Conservation (phyloP, 2,113 vertebrate genomes). For the Menura novaehollandiae region DNA sequence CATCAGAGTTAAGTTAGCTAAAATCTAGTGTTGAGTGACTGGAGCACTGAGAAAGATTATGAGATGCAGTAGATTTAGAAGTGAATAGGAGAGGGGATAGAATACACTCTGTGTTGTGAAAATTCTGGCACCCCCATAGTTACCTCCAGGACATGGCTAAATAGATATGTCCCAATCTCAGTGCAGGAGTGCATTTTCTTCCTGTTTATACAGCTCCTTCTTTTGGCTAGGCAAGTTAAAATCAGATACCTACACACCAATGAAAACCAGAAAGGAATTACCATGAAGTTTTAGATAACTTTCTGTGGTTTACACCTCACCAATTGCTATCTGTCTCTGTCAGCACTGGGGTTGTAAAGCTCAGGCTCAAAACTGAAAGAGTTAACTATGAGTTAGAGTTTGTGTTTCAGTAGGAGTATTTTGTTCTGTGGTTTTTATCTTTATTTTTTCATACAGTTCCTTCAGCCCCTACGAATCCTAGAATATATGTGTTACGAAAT, state of each 20-base stretch:
- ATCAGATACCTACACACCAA: not conserved
- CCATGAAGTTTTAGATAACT: not conserved
- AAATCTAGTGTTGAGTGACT: not conserved
- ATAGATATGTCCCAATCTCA: not conserved
- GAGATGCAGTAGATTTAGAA: not conserved
- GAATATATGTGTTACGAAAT: conserved; percentile 55
- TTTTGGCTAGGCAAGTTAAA: not conserved
- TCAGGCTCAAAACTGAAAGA: not conserved
- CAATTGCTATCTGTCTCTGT: not conserved
- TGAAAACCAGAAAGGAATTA: not conserved
- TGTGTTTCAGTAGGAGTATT: not conserved
- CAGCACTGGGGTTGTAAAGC: not conserved
- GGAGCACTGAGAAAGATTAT: not conserved
- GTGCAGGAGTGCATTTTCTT: not conserved
- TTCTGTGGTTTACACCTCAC: not conserved
- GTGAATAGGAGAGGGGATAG: not conserved
- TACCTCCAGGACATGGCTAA: not conserved
- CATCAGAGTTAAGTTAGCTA: not conserved
- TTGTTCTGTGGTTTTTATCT: not conserved
- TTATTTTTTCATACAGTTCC: conserved; percentile 44
- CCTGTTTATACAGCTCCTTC: not conserved
- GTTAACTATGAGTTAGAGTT: not conserved
- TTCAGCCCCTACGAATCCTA: conserved; percentile 64
- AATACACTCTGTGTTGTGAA: not conserved
- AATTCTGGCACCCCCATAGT: not conserved